These are phyloP conservation scores for Agapetus fuscipes DNA, from an alignment of 2,888 invertebrate genomes.

Conservation along the genomic window DNA sequence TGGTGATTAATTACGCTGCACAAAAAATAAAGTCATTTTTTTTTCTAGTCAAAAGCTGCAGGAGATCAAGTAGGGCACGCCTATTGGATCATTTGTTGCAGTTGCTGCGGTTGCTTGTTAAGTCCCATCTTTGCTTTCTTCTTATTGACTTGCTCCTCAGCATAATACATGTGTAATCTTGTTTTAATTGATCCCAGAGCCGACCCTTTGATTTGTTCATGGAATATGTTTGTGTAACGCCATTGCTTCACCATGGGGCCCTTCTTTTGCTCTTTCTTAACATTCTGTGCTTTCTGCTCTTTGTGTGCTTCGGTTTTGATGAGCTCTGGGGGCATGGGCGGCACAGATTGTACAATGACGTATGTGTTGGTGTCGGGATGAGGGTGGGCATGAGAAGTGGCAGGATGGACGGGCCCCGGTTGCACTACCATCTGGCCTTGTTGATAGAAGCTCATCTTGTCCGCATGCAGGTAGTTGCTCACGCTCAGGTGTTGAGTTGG, in stretches of 20 bases:
- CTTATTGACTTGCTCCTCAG: constrained; percentile 41
- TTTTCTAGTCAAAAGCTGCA: too few relatives aligned
- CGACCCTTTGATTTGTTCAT: constrained; percentile 46
- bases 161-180: constrained; percentile 42
- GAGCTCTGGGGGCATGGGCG: not conserved
- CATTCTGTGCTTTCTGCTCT: constrained; percentile 24
- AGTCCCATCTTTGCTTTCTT: constrained; percentile 37
- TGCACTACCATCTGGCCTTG: constrained; percentile 17
- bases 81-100: too few relatives aligned
- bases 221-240: constrained; percentile 47
- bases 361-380: constrained; percentile 26
- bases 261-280: constrained; percentile 34
- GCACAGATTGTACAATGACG: constrained; percentile 16
- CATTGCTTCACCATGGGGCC: constrained; percentile 46
- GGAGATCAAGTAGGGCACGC: too few relatives aligned
- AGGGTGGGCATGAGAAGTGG: constrained; percentile 30
- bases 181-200: constrained; percentile 45
- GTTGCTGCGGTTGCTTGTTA: constrained; percentile 1
- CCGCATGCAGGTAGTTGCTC: constrained; percentile 36
- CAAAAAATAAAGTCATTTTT: too few relatives aligned
- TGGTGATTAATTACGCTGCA: too few relatives aligned
- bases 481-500: constrained; percentile 13
- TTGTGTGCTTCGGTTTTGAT: constrained; percentile 23
- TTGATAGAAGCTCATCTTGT: constrained; percentile 36
- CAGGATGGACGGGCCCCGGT: constrained; percentile 20